Evolutionary conservation across 2,113 vertebrate species (phyloP), one percentile per base, ranked within the genome.

Genomic region (Micronycteris hirsuta): DNA sequence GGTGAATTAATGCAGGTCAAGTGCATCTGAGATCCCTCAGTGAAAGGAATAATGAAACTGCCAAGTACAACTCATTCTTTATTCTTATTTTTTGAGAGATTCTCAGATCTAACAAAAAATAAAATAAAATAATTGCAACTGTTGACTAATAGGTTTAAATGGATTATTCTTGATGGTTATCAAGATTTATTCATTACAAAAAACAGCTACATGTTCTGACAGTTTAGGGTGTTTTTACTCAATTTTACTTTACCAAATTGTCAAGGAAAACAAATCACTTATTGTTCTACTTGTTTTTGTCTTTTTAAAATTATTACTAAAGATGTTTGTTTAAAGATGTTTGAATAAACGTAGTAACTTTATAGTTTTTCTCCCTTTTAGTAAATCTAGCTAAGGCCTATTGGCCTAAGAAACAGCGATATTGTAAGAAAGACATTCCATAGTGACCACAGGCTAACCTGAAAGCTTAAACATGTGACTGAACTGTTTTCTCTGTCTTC

Each of bases 1-100:
- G 58, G 16, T 80, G 78, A 95, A 87, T 93, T 95, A 94, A 94
- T 94, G 83, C 24, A 74, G 92, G 92, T 93, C 43, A 84, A 97
- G 70, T 19, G 31, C 38, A 61, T 96, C 63, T 84, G 80, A 80
- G 17, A 93, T 74, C 13, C 38, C 47, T 67, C 41, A 36, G 49
- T 80, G 84, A 84, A 58, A 56, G 67, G 80, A 74, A 74, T 52
- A 54, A 45, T 86, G 94, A 96, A 93, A 54, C 33, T 41, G 38
- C 54, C 33, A 76, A 77, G 52, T n/a, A 17, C n/a, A 67, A 80
- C 28, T 14, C 54, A n/a, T 56, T 94, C 33, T 89, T 68, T 41
- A 58, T 76, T n/a, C 45, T 87, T 22, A 20, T 26, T 90, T 14
- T 81, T 68, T 87, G 58, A 84, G 49, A 93, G 80, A 68, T 61